Conservation (phyloP, 2,888 invertebrate genomes). For the Shargacucullia verbasci region DNA sequence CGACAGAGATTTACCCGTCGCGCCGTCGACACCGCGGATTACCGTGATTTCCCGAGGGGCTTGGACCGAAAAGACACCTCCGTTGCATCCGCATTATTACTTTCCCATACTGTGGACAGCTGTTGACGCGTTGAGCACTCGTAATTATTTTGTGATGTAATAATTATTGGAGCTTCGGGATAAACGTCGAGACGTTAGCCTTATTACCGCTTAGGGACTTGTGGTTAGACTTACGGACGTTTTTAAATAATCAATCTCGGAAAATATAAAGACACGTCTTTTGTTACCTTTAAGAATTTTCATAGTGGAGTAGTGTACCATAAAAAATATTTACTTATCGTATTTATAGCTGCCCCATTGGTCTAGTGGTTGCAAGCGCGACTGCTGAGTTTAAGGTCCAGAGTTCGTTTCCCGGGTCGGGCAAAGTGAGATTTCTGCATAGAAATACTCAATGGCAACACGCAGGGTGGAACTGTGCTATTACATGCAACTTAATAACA, state of each 20-base stretch:
- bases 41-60: slow-evolving; percentile 88
- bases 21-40: slow-evolving; percentile 83
- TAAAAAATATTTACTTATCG: no score
- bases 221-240: neutral
- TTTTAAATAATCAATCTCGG: neutral
- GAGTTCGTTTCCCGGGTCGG: no score
- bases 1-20: slow-evolving; percentile 82
- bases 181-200: slow-evolving; percentile 46
- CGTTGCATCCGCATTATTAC: slow-evolving; percentile 84
- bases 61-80: slow-evolving; percentile 87
- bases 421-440: no score
- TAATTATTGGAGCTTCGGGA: slow-evolving; percentile 62
- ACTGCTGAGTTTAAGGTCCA: no score
- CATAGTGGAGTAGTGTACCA: no score
- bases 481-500: no score
- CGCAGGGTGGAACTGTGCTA: no score
- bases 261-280: no score
- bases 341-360: no score
- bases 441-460: no score
- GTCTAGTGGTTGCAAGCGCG: no score
- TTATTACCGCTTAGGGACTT: slow-evolving; percentile 12
- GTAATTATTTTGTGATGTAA: slow-evolving; percentile 79
- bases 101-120: slow-evolving; percentile 81
- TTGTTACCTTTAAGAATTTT: no score
- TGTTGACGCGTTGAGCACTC: slow-evolving; percentile 65